Evolutionary conservation across 2,113 vertebrate species (phyloP).

Genomic region (Crotalus horridus): DNA sequence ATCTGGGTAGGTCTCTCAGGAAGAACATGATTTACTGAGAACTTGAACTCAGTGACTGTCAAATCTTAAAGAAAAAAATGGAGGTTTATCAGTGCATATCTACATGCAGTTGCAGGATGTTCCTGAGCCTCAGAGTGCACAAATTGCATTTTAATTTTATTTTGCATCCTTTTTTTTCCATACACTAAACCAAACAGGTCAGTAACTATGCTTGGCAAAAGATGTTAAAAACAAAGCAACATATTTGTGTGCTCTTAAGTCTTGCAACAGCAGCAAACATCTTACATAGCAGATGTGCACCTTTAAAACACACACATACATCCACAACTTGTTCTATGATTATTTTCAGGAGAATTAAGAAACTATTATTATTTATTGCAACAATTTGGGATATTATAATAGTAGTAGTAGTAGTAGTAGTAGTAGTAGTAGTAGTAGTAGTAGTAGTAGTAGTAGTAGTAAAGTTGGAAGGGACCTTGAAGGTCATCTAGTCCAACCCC

Average conservation of each 20-base stretch:
- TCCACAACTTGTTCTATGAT: not conserved
- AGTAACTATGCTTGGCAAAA: not conserved
- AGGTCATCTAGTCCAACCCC: too few species aligned
- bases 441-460: too few species aligned
- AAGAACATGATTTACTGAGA: not conserved
- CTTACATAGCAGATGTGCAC: not conserved
- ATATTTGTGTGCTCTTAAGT: not conserved
- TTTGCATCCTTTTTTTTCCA: not conserved
- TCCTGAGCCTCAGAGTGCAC: not conserved
- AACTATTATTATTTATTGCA: not conserved
- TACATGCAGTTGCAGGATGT: slow-evolving; percentile 5
- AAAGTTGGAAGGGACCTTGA: too few species aligned
- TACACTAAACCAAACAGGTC: not conserved
- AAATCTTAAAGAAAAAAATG: slow-evolving; percentile 2
- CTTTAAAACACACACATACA: not conserved
- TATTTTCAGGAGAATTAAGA: not conserved
- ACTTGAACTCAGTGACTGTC: not conserved
- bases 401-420: too few species aligned
- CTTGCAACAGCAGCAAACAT: not conserved
- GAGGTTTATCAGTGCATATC: slow-evolving; percentile 27
- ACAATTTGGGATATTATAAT: not conserved
- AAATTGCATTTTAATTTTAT: not conserved
- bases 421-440: too few species aligned
- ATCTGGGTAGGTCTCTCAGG: not conserved
- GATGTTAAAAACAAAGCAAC: not conserved